These are phyloP conservation scores for Drosophila nr. perissopoda DNA, from an alignment of 2,888 invertebrate genomes.

Conservation along the genomic window DNA sequence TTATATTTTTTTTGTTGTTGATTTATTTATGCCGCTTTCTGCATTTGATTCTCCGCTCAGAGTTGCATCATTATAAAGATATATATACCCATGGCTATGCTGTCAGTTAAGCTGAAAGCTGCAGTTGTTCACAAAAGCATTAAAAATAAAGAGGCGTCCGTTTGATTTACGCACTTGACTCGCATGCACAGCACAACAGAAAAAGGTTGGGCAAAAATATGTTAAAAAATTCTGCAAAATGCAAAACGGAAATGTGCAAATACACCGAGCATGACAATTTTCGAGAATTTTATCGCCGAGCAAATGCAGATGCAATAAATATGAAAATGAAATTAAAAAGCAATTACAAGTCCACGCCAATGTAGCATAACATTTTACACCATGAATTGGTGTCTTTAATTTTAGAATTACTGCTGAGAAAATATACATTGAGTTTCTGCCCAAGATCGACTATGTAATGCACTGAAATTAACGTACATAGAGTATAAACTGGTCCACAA, in stretches of 20 bases:
- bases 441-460: slow-evolving; percentile 6
- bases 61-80: neutral
- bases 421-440: neutral
- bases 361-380: slow-evolving; percentile 36
- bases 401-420: slow-evolving; percentile 8
- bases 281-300: slow-evolving; percentile 37
- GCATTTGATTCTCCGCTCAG: neutral
- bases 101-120: slow-evolving; percentile 37
- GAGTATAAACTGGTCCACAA: neutral
- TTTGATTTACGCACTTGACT: slow-evolving; percentile 39
- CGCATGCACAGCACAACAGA: slow-evolving; percentile 3
- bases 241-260: slow-evolving; percentile 49
- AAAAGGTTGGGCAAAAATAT: slow-evolving; percentile 1
- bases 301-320: slow-evolving; percentile 39
- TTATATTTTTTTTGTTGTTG: slow-evolving; percentile 30
- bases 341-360: slow-evolving; percentile 51
- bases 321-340: slow-evolving; percentile 56
- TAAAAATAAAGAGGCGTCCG: slow-evolving; percentile 39
- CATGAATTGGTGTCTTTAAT: slow-evolving; percentile 17
- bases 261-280: slow-evolving; percentile 37
- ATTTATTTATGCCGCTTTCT: slow-evolving; percentile 22
- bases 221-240: slow-evolving; percentile 6
- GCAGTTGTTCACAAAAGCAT: slow-evolving; percentile 45
- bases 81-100: slow-evolving; percentile 2
- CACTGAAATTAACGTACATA: slow-evolving; percentile 1